These are phyloP conservation scores for Drosophila sp. DNA, from an alignment of 1,140 invertebrate species.

Conservation along the genomic window DNA sequence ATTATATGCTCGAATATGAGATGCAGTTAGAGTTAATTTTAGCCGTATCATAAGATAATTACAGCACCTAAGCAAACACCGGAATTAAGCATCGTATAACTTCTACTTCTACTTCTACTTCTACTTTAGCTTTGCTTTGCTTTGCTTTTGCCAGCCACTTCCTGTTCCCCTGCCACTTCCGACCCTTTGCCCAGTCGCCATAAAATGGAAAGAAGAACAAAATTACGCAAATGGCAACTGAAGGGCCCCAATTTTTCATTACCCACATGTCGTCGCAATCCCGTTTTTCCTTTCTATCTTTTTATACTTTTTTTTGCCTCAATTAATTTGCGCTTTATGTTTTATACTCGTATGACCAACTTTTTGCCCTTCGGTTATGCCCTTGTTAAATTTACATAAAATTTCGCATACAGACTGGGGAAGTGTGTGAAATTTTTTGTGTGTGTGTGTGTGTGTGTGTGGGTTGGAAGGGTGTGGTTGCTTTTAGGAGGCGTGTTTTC, in stretches of 20 bases:
- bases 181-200: slow-evolving; percentile 44
- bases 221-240: slow-evolving; percentile 33
- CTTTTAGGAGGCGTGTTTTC: not conserved
- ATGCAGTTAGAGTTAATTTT: slow-evolving; percentile 9
- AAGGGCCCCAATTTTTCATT: slow-evolving; percentile 13
- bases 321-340: slow-evolving; percentile 82
- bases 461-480: slow-evolving; percentile 10
- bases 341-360: slow-evolving; percentile 61
- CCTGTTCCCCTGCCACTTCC: slow-evolving; percentile 30
- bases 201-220: slow-evolving; percentile 9
- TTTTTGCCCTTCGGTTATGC: slow-evolving; percentile 60
- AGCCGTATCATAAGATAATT: slow-evolving; percentile 45
- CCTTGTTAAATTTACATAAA: slow-evolving; percentile 77
- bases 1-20: not conserved
- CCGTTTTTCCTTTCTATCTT: not conserved
- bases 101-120: slow-evolving; percentile 4
- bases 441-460: no score
- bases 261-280: slow-evolving; percentile 9
- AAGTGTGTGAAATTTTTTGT: slow-evolving; percentile 47
- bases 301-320: slow-evolving; percentile 65
- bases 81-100: slow-evolving; percentile 36
- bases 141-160: slow-evolving; percentile 41
- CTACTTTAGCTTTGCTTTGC: no score
- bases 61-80: slow-evolving; percentile 42
- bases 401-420: slow-evolving; percentile 25